Percentiles rank a stretch among this genome's conserved stretches.
These are phyloP conservation scores for Panzeria rudis DNA, from an alignment of 2,888 invertebrate species.

Conservation along the genomic window DNA sequence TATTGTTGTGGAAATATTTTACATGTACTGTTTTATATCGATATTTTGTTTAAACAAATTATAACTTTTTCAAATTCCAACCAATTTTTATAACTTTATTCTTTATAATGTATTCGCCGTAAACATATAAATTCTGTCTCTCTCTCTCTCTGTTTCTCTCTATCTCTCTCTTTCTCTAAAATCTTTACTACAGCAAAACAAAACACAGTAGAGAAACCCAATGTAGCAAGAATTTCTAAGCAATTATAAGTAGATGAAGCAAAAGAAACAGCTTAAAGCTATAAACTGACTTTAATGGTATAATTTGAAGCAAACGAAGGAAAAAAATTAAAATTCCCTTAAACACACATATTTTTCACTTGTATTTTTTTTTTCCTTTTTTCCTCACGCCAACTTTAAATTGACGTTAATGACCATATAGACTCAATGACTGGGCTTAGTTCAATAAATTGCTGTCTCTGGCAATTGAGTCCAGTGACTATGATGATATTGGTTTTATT, in stretches of 20 bases:
- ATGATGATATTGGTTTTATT: conserved; percentile 34
- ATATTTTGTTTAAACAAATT: too few species aligned
- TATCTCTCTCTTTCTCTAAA: neutral
- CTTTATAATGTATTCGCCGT: neutral
- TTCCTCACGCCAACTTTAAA: conserved; percentile 20
- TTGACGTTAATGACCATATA: conserved; percentile 58
- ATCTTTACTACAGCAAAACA: neutral
- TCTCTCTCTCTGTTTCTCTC: too few species aligned
- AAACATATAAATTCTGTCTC: neutral
- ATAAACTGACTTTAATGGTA: conserved; percentile 50
- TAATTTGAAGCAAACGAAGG: conserved; percentile 5
- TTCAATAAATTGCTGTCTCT: conserved; percentile 49
- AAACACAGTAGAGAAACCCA: neutral
- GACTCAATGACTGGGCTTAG: conserved; percentile 56
- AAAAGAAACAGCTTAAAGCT: conserved; percentile 39
- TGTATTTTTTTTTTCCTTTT: conserved; percentile 62
- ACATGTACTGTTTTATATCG: too few species aligned
- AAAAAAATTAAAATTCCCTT: neutral
- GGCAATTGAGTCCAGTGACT: conserved; percentile 33
- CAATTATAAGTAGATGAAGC: conserved; percentile 57
- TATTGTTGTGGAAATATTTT: too few species aligned
- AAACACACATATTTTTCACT: conserved; percentile 44
- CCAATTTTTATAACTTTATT: too few species aligned
- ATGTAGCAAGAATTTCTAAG: neutral
- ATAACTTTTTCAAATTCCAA: too few species aligned